Conservation (phyloP, 2,113 vertebrate genomes). For the Pagrus major region DNA sequence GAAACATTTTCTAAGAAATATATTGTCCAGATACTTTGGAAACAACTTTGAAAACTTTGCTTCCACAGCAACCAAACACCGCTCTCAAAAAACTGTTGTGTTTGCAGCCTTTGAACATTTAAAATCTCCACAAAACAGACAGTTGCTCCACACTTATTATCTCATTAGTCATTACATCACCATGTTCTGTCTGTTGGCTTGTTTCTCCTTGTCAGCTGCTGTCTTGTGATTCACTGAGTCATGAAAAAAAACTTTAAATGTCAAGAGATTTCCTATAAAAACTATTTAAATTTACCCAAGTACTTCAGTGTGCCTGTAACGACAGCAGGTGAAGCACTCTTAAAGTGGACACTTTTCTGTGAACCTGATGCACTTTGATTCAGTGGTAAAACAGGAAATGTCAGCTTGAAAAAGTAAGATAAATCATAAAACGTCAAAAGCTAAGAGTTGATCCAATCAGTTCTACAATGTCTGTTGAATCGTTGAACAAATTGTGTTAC, state of each 20-base stretch:
- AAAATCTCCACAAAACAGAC: neutral
- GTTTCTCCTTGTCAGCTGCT: conserved; percentile 5
- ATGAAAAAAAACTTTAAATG: conserved; percentile 15
- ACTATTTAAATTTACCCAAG: conserved; percentile 1
- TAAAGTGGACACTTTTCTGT: conserved; percentile 1
- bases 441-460: neutral
- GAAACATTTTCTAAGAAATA: neutral
- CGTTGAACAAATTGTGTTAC: neutral
- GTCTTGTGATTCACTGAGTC: conserved; percentile 12
- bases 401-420: neutral
- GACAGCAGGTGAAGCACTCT: neutral
- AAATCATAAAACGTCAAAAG: neutral
- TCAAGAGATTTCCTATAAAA: conserved; percentile 22
- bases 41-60: neutral
- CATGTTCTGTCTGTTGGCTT: neutral
- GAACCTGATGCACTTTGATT: neutral
- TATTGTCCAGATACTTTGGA: neutral
- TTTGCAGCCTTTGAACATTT: neutral
- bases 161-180: neutral
- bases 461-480: neutral
- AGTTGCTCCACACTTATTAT: neutral
- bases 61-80: neutral
- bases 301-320: neutral
- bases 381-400: neutral
- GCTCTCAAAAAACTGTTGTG: neutral